These are phyloP conservation scores for Ceraclea dissimilis DNA, from an alignment of 2,888 invertebrate genomes.

Conservation along the genomic window DNA sequence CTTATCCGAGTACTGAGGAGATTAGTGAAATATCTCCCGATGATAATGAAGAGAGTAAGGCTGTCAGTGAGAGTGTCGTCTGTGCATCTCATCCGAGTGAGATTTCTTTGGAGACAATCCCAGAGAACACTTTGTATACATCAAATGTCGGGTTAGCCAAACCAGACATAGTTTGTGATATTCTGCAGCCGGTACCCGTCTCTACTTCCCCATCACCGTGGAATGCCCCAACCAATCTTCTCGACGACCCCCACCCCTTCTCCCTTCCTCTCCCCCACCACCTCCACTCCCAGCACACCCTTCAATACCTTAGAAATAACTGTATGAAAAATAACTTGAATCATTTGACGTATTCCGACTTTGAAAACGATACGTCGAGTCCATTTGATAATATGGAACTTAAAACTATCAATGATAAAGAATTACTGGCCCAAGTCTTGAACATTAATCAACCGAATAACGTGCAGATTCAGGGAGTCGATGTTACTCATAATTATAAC, in stretches of 20 bases:
- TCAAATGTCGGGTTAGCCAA: constrained; percentile 4
- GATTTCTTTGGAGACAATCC: background rate
- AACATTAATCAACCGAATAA: constrained; percentile 13
- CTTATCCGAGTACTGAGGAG: constrained; percentile 56
- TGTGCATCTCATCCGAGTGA: background rate
- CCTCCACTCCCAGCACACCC: constrained; percentile 27
- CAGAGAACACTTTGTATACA: background rate
- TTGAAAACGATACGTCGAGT: constrained; percentile 86
- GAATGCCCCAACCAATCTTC: constrained; percentile 36
- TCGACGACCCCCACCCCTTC: constrained; percentile 42
- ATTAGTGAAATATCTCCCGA: constrained; percentile 48
- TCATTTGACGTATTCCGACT: constrained; percentile 60
- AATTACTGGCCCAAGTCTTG: constrained; percentile 76
- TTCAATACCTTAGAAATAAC: constrained; percentile 10
- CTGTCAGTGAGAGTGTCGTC: constrained; percentile 5
- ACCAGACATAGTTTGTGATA: constrained; percentile 27
- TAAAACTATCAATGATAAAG: constrained; percentile 88
- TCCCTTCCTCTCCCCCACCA: constrained; percentile 30
- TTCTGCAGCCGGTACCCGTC: constrained; percentile 43
- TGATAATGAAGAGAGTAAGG: constrained; percentile 35
- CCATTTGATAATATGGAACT: constrained; percentile 91
- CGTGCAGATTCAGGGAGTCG: background rate
- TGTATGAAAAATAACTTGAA: constrained; percentile 35
- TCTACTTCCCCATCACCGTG: constrained; percentile 34
- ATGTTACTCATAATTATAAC: constrained; percentile 3